Percentiles rank a stretch among this genome's conserved stretches.
Conservation (phyloP, 2,113 vertebrate genomes). For the Zosterops hypoxanthus region DNA sequence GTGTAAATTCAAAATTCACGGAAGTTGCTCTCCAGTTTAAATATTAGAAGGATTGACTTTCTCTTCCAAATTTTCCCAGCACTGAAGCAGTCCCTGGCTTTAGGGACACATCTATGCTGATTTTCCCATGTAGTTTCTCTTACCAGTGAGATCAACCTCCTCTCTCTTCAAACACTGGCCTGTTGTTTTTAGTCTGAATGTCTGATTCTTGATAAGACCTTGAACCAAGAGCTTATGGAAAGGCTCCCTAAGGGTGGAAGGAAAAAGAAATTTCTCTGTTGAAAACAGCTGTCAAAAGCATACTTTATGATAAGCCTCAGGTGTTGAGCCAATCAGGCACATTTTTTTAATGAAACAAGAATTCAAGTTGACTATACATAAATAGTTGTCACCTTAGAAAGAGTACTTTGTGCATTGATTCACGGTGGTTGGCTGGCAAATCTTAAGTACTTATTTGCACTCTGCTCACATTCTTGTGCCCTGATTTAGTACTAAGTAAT, state of each 20-base stretch:
- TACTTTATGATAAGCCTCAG: neutral
- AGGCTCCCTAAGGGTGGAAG: constrained; percentile 83
- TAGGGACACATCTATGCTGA: neutral
- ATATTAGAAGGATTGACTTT: neutral
- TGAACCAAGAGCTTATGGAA: constrained; percentile 93
- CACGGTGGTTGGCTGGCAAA: neutral
- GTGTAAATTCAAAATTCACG: neutral
- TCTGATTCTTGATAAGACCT: constrained; percentile 95
- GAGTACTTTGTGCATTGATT: neutral
- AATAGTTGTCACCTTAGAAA: neutral
- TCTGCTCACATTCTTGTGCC: neutral
- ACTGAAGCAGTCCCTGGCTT: neutral
- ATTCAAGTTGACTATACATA: neutral
- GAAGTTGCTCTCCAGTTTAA: neutral
- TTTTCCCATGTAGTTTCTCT: neutral
- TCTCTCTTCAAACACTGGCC: constrained; percentile 87
- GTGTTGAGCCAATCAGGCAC: neutral
- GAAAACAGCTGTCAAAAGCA: neutral
- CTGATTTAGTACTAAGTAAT: neutral
- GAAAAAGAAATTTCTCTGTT: neutral
- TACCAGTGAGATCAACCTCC: constrained; percentile 90
- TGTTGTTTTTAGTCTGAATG: constrained; percentile 81
- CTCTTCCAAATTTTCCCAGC: neutral
- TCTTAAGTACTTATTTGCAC: neutral
- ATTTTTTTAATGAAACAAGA: constrained; percentile 2